These are phyloP conservation scores for Propithecus coquereli DNA, from an alignment of 2,113 vertebrate genomes.

Conservation along the genomic window DNA sequence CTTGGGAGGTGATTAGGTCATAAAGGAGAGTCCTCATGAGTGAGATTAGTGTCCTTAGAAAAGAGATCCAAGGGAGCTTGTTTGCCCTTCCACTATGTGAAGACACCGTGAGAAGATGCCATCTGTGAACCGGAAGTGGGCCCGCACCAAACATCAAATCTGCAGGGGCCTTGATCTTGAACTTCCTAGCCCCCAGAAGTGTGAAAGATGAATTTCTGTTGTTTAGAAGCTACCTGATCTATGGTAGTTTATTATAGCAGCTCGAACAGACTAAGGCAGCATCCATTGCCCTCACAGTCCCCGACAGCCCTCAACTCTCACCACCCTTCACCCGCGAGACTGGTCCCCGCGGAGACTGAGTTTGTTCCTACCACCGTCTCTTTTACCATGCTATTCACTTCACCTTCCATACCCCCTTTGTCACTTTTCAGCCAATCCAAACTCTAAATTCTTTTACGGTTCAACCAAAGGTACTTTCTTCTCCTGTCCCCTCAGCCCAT, in stretches of 20 bases:
- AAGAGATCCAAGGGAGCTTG: neutral
- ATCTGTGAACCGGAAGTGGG: no score
- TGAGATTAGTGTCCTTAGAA: neutral
- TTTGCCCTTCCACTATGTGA: neutral
- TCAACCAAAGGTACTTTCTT: neutral
- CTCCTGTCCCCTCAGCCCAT: neutral
- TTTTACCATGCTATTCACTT: neutral
- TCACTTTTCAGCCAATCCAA: neutral
- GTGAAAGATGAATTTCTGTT: neutral
- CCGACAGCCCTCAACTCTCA: neutral
- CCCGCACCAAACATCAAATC: neutral
- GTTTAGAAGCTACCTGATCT: neutral
- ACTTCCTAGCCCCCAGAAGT: neutral
- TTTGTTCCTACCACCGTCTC: neutral
- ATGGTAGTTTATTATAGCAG: neutral
- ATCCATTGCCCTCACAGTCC: neutral
- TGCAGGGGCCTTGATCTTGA: neutral
- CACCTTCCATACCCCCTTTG: neutral
- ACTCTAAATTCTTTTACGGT: neutral
- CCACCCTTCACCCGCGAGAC: neutral
- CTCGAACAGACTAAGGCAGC: no score
- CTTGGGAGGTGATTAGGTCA: neutral
- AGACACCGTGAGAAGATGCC: neutral
- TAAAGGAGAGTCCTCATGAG: neutral
- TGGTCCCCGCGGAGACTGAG: neutral